phyloP scores from a whole-genome alignment of 2,888 invertebrate species.

The Ophion ventricosus region DNA sequence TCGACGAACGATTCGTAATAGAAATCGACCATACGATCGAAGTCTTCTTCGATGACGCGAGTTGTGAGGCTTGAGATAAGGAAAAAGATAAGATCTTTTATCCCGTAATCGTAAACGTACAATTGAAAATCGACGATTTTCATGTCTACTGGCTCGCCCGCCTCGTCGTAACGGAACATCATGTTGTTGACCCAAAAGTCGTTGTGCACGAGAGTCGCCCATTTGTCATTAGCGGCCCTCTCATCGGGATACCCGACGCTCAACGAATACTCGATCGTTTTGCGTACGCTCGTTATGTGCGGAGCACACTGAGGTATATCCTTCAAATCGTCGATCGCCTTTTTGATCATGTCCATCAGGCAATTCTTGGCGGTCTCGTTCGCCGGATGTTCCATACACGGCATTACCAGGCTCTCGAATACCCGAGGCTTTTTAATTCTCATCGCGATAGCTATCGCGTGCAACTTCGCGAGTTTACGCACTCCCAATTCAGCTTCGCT shows the following conservation, averaged over 20 bases:
- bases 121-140: constrained; percentile 82
- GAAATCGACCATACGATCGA: constrained; percentile 75
- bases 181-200: constrained; percentile 83
- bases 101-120: constrained; percentile 75
- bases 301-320: constrained; percentile 71
- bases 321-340: constrained; percentile 72
- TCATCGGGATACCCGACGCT: constrained; percentile 35
- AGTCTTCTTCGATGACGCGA: constrained; percentile 75
- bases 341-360: constrained; percentile 74
- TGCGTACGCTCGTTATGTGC: constrained; percentile 72
- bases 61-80: constrained; percentile 77
- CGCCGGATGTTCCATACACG: constrained; percentile 65
- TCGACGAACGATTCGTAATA: constrained; percentile 78
- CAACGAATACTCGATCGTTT: constrained; percentile 72
- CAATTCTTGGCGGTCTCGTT: constrained; percentile 74
- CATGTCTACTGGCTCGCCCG: constrained; percentile 72
- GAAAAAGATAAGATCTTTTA: constrained; percentile 80
- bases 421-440: constrained; percentile 75
- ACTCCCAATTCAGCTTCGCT: constrained; percentile 76
- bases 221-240: constrained; percentile 59
- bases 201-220: constrained; percentile 79
- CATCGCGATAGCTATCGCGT: constrained; percentile 77
- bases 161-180: constrained; percentile 78
- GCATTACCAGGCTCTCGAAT: constrained; percentile 73
- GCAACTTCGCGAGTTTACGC: constrained; percentile 77